A percentile compares a stretch with the other conserved stretches of the same genome.
Conservation (phyloP, 1,140 invertebrate species). For the Drosophila rhopaloa region DNA sequence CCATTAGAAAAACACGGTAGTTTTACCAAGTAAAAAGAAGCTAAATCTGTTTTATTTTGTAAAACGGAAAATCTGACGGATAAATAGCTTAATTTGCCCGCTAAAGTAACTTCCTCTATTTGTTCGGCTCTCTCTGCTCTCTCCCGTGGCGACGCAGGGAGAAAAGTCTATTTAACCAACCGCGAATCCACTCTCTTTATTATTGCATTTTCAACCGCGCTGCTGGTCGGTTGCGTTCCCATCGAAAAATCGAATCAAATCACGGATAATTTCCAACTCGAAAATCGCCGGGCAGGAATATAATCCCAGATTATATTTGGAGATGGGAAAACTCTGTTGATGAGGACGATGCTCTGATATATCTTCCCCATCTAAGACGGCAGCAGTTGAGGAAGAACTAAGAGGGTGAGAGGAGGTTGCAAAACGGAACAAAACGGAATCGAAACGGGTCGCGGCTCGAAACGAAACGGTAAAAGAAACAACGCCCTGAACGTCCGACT, state of each 20-base stretch:
- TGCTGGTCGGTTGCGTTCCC: background rate
- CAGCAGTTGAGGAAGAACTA: constrained; percentile 1
- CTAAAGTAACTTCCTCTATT: too few relatives aligned
- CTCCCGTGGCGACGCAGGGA: background rate
- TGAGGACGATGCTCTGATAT: constrained; percentile 32
- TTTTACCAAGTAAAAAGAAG: background rate
- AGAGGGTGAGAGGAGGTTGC: constrained; percentile 18
- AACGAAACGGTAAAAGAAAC: constrained; percentile 78
- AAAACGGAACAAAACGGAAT: constrained; percentile 43
- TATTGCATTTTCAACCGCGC: constrained; percentile 17
- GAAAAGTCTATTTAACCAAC: background rate
- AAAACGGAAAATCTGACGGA: background rate
- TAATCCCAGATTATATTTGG: background rate
- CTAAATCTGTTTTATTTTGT: too few relatives aligned
- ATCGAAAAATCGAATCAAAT: background rate
- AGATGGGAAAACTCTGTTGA: background rate
- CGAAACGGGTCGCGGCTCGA: constrained; percentile 54
- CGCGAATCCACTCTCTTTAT: background rate
- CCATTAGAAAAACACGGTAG: too few relatives aligned
- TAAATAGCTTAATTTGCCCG: background rate
- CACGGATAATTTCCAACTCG: constrained; percentile 1
- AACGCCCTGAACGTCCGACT: constrained; percentile 68
- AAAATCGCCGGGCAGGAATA: constrained; percentile 10
- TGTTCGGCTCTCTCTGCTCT: constrained; percentile 1
- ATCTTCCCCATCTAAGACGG: constrained; percentile 4